A percentile compares a stretch with the other conserved stretches of the same genome.
Conservation (phyloP, 2,113 vertebrate genomes). For the Psammodynastes pulverulentus region DNA sequence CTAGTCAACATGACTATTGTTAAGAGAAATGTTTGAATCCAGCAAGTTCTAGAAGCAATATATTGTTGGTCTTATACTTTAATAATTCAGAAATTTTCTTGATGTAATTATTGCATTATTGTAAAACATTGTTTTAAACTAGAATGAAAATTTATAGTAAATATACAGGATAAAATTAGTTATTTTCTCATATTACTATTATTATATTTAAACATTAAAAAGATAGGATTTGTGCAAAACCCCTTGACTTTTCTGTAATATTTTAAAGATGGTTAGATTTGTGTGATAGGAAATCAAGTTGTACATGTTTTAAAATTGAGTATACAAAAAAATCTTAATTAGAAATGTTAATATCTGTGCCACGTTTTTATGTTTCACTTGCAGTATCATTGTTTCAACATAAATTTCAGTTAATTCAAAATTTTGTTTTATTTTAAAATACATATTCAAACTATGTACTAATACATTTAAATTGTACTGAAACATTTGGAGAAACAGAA, state of each 20-base stretch:
- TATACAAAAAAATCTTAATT: not conserved
- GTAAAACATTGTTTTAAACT: slow-evolving; percentile 40
- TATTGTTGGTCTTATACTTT: not conserved
- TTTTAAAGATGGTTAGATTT: slow-evolving; percentile 49
- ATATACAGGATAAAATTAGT: slow-evolving; percentile 30
- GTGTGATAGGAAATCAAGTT: slow-evolving; percentile 56
- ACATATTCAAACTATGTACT: not conserved
- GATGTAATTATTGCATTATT: slow-evolving; percentile 16
- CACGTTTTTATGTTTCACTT: not conserved
- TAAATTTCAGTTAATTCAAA: not conserved
- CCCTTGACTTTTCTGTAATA: slow-evolving; percentile 54
- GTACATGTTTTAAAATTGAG: slow-evolving; percentile 64
- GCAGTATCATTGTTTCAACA: not conserved
- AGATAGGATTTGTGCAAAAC: slow-evolving; percentile 25
- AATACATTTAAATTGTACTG: not conserved
- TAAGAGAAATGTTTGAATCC: not conserved
- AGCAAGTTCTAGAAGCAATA: not conserved
- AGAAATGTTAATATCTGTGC: not conserved
- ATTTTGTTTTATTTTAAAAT: not conserved
- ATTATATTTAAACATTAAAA: slow-evolving; percentile 45
- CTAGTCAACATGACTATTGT: not conserved
- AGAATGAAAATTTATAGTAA: slow-evolving; percentile 53
- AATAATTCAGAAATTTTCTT: not conserved
- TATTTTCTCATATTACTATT: slow-evolving; percentile 48
- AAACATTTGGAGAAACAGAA: not conserved